Percentiles rank a stretch among this genome's conserved stretches.
These are phyloP conservation scores for Ditylenchus weischeri DNA, from an alignment of 2,888 invertebrate genomes.

Conservation along the genomic window DNA sequence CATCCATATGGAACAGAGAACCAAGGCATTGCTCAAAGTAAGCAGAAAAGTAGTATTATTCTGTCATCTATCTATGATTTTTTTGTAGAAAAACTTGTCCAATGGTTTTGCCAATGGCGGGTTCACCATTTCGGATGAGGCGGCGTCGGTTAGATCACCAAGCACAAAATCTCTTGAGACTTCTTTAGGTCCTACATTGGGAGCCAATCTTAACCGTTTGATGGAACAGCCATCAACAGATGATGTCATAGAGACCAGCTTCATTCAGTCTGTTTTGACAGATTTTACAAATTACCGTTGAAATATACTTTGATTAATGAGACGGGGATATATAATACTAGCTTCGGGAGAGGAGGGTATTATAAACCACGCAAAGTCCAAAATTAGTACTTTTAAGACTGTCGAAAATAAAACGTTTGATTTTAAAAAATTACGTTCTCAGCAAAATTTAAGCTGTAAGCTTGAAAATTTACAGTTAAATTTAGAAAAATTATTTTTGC, in stretches of 20 bases:
- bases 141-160: not conserved
- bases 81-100: slow-evolving; percentile 33
- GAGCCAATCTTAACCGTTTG: not conserved
- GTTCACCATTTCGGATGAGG: slow-evolving; percentile 26
- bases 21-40: slow-evolving; percentile 66
- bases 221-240: not conserved
- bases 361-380: too few relatives aligned
- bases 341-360: too few relatives aligned
- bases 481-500: not conserved
- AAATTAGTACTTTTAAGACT: too few relatives aligned
- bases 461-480: not conserved
- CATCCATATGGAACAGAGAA: slow-evolving; percentile 94
- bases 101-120: slow-evolving; percentile 33
- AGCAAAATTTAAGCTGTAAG: slow-evolving; percentile 4
- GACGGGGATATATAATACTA: too few relatives aligned
- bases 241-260: slow-evolving; percentile 33
- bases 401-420: too few relatives aligned
- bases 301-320: too few relatives aligned
- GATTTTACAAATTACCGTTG: not conserved
- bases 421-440: too few relatives aligned
- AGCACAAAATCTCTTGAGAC: not conserved
- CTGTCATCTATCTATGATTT: not conserved
- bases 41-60: not conserved
- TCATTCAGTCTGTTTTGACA: slow-evolving; percentile 31
- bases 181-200: slow-evolving; percentile 1